Conservation (phyloP, 2,888 invertebrate species). For the Amorpha juglandis region DNA sequence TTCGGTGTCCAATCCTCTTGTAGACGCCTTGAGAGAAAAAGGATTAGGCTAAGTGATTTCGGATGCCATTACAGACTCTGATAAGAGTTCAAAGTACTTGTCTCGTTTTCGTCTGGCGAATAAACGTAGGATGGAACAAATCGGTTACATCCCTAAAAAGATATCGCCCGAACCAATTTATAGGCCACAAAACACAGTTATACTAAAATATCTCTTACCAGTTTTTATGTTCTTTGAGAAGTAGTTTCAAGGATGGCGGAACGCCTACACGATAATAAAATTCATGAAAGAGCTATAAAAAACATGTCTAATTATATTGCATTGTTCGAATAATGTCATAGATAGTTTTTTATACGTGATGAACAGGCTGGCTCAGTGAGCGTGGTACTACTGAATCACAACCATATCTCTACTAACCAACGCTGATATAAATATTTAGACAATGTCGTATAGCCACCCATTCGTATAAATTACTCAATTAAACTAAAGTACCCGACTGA, state of each 20-base stretch:
- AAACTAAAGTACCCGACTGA: not conserved
- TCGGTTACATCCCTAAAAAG: not conserved
- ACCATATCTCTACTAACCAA: not conserved
- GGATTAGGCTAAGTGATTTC: constrained; percentile 6
- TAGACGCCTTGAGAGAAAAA: not conserved
- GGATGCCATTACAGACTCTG: not conserved
- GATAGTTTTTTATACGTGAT: too few species aligned
- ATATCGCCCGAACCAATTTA: not conserved
- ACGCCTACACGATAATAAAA: not conserved
- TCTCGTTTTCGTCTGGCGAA: not conserved
- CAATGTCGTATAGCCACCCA: not conserved
- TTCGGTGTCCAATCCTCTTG: not conserved
- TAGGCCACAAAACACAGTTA: constrained; percentile 6
- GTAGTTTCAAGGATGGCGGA: not conserved
- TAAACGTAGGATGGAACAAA: not conserved
- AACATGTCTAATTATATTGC: not conserved
- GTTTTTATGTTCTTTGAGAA: not conserved
- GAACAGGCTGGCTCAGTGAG: too few species aligned
- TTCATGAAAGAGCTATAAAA: constrained; percentile 5
- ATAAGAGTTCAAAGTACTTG: not conserved
- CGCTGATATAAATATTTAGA: not conserved
- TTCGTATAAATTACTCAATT: not conserved
- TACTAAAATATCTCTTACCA: not conserved
- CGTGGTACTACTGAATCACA: too few species aligned
- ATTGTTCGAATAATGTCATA: too few species aligned